These are phyloP conservation scores for Trichomycterus rosablanca DNA, from an alignment of 2,113 vertebrate species.

Conservation along the genomic window DNA sequence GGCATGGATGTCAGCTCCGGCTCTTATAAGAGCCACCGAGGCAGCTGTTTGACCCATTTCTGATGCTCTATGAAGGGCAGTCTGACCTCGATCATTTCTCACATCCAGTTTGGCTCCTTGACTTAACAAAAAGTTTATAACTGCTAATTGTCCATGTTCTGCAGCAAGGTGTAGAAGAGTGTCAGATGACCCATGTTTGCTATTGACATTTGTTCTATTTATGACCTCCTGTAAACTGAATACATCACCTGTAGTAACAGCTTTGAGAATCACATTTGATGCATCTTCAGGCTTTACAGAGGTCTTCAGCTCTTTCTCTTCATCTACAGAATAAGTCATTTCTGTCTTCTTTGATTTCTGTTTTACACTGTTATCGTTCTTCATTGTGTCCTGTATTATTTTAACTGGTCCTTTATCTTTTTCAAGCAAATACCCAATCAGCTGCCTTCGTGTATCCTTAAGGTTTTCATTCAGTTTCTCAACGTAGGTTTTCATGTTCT, in stretches of 20 bases:
- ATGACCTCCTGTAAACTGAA: slow-evolving; percentile 52
- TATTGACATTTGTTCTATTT: slow-evolving; percentile 47
- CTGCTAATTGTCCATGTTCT: slow-evolving; percentile 50
- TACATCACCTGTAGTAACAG: slow-evolving; percentile 52
- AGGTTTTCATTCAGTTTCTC: slow-evolving; percentile 59
- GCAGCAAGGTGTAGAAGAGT: slow-evolving; percentile 70
- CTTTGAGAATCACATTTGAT: slow-evolving; percentile 44
- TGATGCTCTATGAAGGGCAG: slow-evolving; percentile 69
- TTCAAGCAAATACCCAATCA: slow-evolving; percentile 74
- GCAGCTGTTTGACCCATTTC: slow-evolving; percentile 54
- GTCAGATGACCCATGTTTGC: slow-evolving; percentile 51
- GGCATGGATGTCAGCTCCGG: slow-evolving; percentile 57
- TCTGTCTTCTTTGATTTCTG: slow-evolving; percentile 23
- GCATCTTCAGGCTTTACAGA: slow-evolving; percentile 17
- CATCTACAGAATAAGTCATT: neutral
- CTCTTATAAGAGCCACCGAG: slow-evolving; percentile 48
- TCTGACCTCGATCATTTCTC: slow-evolving; percentile 60
- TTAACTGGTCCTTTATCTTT: slow-evolving; percentile 59
- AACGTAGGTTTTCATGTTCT: slow-evolving; percentile 62
- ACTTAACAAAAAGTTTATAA: slow-evolving; percentile 61
- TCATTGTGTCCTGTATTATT: neutral
- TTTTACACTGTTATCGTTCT: neutral
- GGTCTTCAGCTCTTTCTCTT: slow-evolving; percentile 38
- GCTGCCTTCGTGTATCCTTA: slow-evolving; percentile 67
- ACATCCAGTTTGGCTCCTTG: slow-evolving; percentile 61